These are phyloP conservation scores for Sebastes matsubarae DNA, from an alignment of 2,797 vertebrate species.

Conservation along the genomic window DNA sequence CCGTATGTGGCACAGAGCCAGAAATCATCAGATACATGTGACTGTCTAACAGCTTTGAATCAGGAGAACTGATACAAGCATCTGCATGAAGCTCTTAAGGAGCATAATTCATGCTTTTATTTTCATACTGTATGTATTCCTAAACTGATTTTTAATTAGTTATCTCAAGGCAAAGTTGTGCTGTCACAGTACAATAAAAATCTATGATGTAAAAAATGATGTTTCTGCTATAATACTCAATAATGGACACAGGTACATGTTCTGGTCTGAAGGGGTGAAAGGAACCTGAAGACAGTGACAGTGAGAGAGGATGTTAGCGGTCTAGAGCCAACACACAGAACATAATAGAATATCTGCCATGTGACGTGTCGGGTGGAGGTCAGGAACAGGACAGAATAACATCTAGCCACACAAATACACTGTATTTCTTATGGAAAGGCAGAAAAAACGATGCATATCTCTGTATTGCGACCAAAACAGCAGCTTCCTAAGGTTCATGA, in stretches of 20 bases:
- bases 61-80: background rate
- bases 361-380: background rate
- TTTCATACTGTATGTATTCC: background rate
- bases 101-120: background rate
- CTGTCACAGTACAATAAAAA: background rate
- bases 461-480: background rate
- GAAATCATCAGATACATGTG: background rate
- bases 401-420: background rate
- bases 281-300: background rate
- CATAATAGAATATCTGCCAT: background rate
- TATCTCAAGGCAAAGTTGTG: background rate
- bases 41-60: background rate
- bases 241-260: background rate
- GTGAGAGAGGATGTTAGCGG: background rate
- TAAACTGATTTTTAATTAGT: background rate
- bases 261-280: background rate
- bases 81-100: background rate
- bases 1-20: background rate
- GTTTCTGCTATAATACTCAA: background rate
- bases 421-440: background rate
- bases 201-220: background rate
- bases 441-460: background rate
- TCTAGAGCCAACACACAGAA: background rate
- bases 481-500: background rate
- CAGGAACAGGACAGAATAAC: background rate